Base-by-base conservation (phyloP, 2,113 vertebrate genomes). In the Australoheros scitulus region DNA sequence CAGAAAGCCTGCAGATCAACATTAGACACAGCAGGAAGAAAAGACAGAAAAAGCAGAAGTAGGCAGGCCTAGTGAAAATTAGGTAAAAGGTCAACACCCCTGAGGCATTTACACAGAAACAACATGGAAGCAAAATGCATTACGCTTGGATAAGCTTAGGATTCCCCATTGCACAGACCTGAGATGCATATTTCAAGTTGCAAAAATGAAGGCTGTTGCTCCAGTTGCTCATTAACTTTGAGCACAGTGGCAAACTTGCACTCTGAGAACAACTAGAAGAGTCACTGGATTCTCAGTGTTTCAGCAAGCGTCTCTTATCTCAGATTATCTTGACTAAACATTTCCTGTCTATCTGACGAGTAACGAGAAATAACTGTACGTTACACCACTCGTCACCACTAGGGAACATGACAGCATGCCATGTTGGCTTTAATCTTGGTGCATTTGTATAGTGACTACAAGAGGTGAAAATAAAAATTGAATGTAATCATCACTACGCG, bases 41-140 rank as follows among this genome's bases (percentile, higher is more conserved):
- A 52, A 8, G 17, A 52, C 24, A 70, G 65, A 52, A 52, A 70
- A 70, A 52, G 15, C 18, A 68, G 15, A 70, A 50, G 22, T 7
- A 29, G 17, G 0, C 2, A 38, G 22, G 29, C n/a, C 2, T 52
- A 22, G 56, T 50, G 50, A 74, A 72, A 81, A 79, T 72, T 70
- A 43, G 75, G 65, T 61, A 6, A 88, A 83, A 88, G 76, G 75
- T 79, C 5, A 81, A 81, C 38, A 61, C 18, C 63, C 38, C 10
- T 11, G 24, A 36, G 13, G 34, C 7, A 2, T 26, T 77, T 2
- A 50, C 11, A 56, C 34, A 3, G 7, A 11, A 22, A 58, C 36
- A 6, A 43, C 14, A 24, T 52, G 55, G 10, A 47, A 41, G 77
- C 6, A 57, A 76, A 76, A 18, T 52, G 14, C 6, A 8, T 26